Percentiles rank a stretch among this genome's conserved stretches.
These are phyloP conservation scores for Sander lucioperca DNA, from an alignment of 2,113 vertebrate genomes.

Conservation along the genomic window DNA sequence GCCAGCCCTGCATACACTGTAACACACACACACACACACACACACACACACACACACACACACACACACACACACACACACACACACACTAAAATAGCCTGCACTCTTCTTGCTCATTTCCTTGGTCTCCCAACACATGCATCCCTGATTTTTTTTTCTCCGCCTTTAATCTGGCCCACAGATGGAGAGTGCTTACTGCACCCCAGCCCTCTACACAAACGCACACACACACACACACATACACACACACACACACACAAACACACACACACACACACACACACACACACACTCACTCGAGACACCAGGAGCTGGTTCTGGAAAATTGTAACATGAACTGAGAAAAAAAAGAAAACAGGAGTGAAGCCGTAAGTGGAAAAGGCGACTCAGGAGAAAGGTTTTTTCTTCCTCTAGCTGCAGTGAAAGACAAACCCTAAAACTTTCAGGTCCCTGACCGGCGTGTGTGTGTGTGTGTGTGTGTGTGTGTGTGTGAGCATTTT, in stretches of 20 bases:
- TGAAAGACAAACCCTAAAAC: constrained; percentile 32
- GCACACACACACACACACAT: background rate
- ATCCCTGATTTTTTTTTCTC: constrained; percentile 43
- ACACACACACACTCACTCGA: constrained; percentile 35
- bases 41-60: constrained; percentile 26
- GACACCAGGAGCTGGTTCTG: constrained; percentile 66
- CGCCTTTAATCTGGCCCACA: constrained; percentile 76
- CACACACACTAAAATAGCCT: constrained; percentile 14
- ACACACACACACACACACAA: constrained; percentile 44
- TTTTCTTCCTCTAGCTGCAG: constrained; percentile 52
- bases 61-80: constrained; percentile 24
- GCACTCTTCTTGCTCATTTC: constrained; percentile 30
- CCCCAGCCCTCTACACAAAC: constrained; percentile 33
- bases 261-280: constrained; percentile 33
- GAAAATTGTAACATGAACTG: constrained; percentile 76
- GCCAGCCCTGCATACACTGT: constrained; percentile 26
- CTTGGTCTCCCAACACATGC: constrained; percentile 39
- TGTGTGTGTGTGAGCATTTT: constrained; percentile 26
- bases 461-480: constrained; percentile 7
- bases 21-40: constrained; percentile 19
- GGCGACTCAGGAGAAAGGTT: constrained; percentile 70
- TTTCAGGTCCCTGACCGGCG: constrained; percentile 29
- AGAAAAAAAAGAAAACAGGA: constrained; percentile 55
- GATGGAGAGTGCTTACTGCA: constrained; percentile 70
- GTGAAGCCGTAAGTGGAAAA: constrained; percentile 77